Conservation (phyloP, 2,113 vertebrate genomes). For the mouse (Mus musculus) region DNA sequence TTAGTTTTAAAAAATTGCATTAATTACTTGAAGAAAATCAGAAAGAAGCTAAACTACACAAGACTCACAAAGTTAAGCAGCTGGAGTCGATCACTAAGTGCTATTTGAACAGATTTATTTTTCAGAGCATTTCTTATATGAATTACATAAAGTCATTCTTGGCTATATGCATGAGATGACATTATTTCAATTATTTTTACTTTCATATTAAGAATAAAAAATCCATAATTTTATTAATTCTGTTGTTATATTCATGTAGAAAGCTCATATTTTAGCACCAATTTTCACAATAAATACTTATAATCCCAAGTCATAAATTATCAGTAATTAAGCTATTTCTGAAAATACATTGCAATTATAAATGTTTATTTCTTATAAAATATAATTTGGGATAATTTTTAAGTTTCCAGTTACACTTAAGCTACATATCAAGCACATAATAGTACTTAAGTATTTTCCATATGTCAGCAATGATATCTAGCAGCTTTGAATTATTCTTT, state of each 20-base stretch:
- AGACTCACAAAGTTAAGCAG: not conserved
- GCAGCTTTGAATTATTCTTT: conserved; percentile 51
- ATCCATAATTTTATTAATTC: not conserved
- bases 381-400: conserved; percentile 56
- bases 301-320: not conserved
- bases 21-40: not conserved
- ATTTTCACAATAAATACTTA: conserved; percentile 43
- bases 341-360: not conserved
- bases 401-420: not conserved
- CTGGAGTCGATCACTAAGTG: not conserved
- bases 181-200: not conserved
- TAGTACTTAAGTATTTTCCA: conserved; percentile 53
- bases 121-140: not conserved
- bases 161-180: not conserved
- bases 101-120: not conserved
- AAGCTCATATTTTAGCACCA: not conserved
- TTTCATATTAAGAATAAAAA: not conserved
- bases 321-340: not conserved
- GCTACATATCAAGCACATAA: not conserved
- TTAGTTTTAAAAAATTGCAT: not conserved
- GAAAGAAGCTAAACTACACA: not conserved
- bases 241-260: not conserved
- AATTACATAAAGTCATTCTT: not conserved
- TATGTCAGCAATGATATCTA: conserved; percentile 57
- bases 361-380: not conserved